These are phyloP conservation scores for Glossophaga mutica DNA, from an alignment of 2,797 vertebrate genomes.

Conservation along the genomic window DNA sequence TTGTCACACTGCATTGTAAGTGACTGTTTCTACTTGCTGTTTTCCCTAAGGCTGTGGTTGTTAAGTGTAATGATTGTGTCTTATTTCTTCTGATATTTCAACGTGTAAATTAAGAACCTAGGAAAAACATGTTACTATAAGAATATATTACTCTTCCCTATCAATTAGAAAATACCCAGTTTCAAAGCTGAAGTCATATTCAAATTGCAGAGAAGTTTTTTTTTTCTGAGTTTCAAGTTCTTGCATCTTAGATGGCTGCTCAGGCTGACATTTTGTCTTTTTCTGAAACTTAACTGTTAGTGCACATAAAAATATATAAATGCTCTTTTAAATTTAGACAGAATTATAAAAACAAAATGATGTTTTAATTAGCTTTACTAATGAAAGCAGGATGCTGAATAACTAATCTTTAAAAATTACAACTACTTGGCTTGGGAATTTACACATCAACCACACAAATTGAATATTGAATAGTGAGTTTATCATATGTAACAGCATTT, in stretches of 20 bases:
- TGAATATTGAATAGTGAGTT: slow-evolving; percentile 12
- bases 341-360: slow-evolving; percentile 16
- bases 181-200: not conserved
- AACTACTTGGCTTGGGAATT: not conserved
- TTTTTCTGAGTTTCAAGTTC: not conserved
- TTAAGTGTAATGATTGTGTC: not conserved
- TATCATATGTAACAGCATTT: not conserved
- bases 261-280: not conserved
- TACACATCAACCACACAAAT: not conserved
- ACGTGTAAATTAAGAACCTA: not conserved
- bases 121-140: not conserved
- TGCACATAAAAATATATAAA: not conserved
- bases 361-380: slow-evolving; percentile 28
- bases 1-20: not conserved
- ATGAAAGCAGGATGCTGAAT: not conserved
- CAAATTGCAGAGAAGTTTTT: not conserved
- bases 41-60: not conserved
- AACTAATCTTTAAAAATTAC: slow-evolving; percentile 10
- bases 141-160: not conserved
- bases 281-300: not conserved
- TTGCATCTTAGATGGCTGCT: not conserved
- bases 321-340: not conserved
- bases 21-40: not conserved
- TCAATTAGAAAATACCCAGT: not conserved
- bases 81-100: not conserved